Percentiles rank a stretch among this genome's conserved stretches.
phyloP scores from a whole-genome alignment of 2,797 vertebrate species.

The Syngnathus acus region DNA sequence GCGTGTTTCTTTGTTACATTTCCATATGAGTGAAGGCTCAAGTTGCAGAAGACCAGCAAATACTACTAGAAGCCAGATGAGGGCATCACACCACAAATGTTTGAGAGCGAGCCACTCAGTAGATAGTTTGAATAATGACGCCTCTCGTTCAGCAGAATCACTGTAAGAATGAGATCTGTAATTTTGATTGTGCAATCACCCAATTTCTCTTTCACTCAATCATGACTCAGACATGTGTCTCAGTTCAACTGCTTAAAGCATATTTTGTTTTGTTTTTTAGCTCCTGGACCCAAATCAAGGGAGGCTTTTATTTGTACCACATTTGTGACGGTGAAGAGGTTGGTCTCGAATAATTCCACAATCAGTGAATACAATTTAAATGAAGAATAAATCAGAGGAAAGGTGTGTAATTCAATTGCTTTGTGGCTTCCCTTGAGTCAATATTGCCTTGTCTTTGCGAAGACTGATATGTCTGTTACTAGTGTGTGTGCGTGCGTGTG shows the following conservation, averaged over 20 bases:
- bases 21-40: neutral
- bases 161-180: neutral
- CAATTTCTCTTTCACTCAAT: neutral
- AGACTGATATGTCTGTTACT: conserved; percentile 44
- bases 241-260: neutral
- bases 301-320: neutral
- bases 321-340: neutral
- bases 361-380: conserved; percentile 55
- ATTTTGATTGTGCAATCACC: neutral
- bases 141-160: neutral
- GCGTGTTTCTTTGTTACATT: conserved; percentile 11
- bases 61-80: conserved; percentile 55
- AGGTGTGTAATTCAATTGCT: conserved; percentile 43
- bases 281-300: neutral
- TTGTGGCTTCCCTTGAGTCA: conserved; percentile 20
- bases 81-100: conserved; percentile 62
- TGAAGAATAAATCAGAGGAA: conserved; percentile 46
- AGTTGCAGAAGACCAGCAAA: conserved; percentile 15
- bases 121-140: neutral
- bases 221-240: neutral
- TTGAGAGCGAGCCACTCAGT: conserved; percentile 2
- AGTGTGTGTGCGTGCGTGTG: conserved; percentile 3
- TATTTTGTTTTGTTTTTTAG: neutral
- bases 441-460: conserved; percentile 35
- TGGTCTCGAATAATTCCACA: conserved; percentile 10